A percentile compares a stretch with the other conserved stretches of the same genome.
Conservation (phyloP, 2,113 vertebrate species). For the Oryzias melastigma region DNA sequence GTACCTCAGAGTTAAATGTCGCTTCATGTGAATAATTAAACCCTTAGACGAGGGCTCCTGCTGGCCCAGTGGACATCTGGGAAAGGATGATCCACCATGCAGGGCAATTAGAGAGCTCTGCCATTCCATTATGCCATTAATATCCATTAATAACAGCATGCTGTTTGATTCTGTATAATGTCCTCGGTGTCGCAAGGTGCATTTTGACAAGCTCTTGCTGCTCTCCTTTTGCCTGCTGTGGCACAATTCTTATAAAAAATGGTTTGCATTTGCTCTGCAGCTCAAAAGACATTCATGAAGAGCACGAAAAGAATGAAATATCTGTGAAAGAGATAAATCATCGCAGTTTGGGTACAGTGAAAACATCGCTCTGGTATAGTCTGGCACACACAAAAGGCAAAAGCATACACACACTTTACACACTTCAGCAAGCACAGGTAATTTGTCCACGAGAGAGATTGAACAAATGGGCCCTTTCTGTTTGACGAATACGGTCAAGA, state of each 20-base stretch:
- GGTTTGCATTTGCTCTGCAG: not conserved
- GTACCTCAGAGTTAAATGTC: slow-evolving; percentile 35
- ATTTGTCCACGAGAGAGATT: slow-evolving; percentile 9
- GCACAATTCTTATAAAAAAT: not conserved
- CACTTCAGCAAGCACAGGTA: slow-evolving; percentile 13
- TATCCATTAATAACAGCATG: slow-evolving; percentile 24
- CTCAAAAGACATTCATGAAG: not conserved
- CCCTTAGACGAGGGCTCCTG: slow-evolving; percentile 20
- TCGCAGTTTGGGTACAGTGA: slow-evolving; percentile 15
- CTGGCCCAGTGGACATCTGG: slow-evolving; percentile 45
- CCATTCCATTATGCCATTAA: slow-evolving; percentile 29
- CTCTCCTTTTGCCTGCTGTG: not conserved
- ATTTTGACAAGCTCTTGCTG: slow-evolving; percentile 21
- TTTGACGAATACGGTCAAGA: not conserved
- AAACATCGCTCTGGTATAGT: slow-evolving; percentile 4
- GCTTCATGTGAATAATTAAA: slow-evolving; percentile 54
- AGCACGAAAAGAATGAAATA: too few relatives aligned
- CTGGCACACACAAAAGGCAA: not conserved
- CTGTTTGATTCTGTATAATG: slow-evolving; percentile 35
- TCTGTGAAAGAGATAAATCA: too few relatives aligned
- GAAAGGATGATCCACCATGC: slow-evolving; percentile 20
- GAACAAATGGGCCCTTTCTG: slow-evolving; percentile 16
- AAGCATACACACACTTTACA: slow-evolving; percentile 2
- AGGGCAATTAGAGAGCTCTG: slow-evolving; percentile 42
- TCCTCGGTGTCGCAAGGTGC: slow-evolving; percentile 13